Percentiles rank a stretch among this genome's conserved stretches.
Conservation (phyloP, 2,797 vertebrate genomes). For the Brachyrhaphis roseni region DNA sequence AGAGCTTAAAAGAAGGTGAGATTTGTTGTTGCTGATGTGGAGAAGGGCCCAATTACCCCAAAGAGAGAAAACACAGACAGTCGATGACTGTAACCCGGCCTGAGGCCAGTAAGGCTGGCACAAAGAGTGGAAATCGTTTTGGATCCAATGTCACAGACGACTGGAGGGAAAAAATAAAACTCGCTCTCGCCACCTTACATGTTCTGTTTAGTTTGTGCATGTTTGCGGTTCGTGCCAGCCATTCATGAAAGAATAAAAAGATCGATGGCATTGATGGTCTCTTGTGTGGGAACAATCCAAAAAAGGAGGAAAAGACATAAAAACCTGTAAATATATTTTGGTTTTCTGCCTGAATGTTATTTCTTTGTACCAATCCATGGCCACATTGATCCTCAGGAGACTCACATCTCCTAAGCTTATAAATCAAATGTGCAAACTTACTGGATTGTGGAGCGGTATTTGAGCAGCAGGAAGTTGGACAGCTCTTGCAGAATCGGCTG, state of each 20-base stretch:
- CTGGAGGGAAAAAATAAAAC: conserved; percentile 3
- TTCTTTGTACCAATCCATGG: neutral
- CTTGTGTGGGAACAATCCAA: neutral
- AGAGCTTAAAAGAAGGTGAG: conserved; percentile 24
- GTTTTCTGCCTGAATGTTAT: neutral
- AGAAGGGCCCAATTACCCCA: conserved; percentile 70
- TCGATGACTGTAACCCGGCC: conserved; percentile 52
- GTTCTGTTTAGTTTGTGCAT: neutral
- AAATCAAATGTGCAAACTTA: conserved; percentile 63
- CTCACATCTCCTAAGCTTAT: neutral
- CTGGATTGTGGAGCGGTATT: conserved; percentile 78
- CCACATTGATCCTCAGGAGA: neutral
- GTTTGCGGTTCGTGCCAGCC: neutral
- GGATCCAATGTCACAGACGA: conserved; percentile 15
- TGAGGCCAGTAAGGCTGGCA: conserved; percentile 33
- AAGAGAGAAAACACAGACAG: conserved; percentile 47
- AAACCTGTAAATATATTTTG: neutral
- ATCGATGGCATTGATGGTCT: neutral
- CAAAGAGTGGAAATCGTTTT: neutral
- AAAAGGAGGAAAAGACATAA: neutral
- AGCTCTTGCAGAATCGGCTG: conserved; percentile 92
- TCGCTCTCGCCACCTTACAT: conserved; percentile 18
- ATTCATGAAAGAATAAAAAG: neutral
- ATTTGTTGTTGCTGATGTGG: conserved; percentile 28
- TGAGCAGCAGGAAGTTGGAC: conserved; percentile 86